A percentile compares a stretch with the other conserved stretches of the same genome.
Evolutionary conservation across 1,140 invertebrate genomes (phyloP).

Genomic region (Caenorhabditis tropicalis): DNA sequence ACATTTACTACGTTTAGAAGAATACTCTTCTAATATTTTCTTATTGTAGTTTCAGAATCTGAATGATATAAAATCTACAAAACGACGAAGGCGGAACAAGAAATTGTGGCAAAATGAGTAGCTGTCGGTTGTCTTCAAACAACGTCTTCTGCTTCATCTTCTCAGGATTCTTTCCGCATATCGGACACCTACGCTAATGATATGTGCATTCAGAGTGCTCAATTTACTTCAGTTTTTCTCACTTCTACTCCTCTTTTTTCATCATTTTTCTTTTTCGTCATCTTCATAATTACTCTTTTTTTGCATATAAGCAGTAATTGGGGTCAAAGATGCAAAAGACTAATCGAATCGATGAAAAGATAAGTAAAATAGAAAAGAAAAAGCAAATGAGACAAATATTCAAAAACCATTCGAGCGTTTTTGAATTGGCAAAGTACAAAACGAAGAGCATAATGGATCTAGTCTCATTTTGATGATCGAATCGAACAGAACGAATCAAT

Average conservation of each 20-base stretch:
- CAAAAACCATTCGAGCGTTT: too few relatives aligned
- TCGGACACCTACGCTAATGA: constrained; percentile 42
- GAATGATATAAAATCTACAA: too few relatives aligned
- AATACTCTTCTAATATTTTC: too few relatives aligned
- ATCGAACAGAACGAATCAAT: too few relatives aligned
- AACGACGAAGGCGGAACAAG: background rate
- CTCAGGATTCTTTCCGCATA: background rate
- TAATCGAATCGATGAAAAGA: background rate
- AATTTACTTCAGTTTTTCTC: background rate
- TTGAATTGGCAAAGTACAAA: too few relatives aligned
- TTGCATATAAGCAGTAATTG: background rate
- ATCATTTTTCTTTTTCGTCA: background rate
- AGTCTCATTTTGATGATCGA: too few relatives aligned
- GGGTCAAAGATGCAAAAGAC: constrained; percentile 17
- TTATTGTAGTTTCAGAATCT: too few relatives aligned
- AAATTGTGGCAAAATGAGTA: background rate
- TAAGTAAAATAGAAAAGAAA: background rate
- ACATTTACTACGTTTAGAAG: too few relatives aligned
- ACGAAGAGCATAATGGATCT: too few relatives aligned
- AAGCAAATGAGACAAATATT: background rate
- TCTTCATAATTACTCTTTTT: background rate
- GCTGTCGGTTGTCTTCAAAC: background rate
- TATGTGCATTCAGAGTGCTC: constrained; percentile 37
- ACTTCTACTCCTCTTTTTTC: background rate
- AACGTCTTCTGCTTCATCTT: background rate